These are phyloP conservation scores for Drosophila subobscura DNA, from an alignment of 1,140 invertebrate species.

Conservation along the genomic window DNA sequence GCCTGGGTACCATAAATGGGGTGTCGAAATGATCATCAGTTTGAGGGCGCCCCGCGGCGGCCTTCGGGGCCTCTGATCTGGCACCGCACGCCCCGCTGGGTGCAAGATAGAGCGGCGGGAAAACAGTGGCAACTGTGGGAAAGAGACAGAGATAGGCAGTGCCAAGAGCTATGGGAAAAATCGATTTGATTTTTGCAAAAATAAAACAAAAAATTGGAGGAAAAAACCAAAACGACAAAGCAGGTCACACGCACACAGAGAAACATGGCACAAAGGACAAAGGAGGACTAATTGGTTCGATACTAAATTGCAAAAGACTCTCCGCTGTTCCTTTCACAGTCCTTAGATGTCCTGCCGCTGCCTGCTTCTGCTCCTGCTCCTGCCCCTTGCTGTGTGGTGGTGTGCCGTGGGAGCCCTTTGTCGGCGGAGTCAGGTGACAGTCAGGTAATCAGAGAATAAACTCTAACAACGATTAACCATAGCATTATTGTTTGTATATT, in stretches of 20 bases:
- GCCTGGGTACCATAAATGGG: conserved; percentile 54
- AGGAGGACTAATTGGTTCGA: conserved; percentile 56
- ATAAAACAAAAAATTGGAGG: no score
- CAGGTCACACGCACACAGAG: background rate
- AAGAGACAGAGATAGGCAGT: conserved; percentile 1
- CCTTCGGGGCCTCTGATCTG: conserved; percentile 42
- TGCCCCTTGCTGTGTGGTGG: conserved; percentile 12
- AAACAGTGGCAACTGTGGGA: conserved; percentile 40
- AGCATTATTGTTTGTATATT: no score
- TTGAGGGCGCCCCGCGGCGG: conserved; percentile 57
- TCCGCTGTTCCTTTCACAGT: conserved; percentile 33
- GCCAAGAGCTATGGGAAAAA: conserved; percentile 34
- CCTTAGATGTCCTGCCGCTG: conserved; percentile 31
- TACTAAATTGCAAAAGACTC: conserved; percentile 44
- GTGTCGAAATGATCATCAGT: conserved; percentile 76
- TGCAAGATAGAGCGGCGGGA: background rate
- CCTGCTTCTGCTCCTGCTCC: conserved; percentile 25
- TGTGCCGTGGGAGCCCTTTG: background rate
- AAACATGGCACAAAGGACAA: conserved; percentile 46
- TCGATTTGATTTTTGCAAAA: conserved; percentile 45
- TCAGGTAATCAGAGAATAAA: no score
- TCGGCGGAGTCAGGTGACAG: no score
- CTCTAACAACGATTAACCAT: no score
- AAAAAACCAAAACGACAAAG: conserved; percentile 5
- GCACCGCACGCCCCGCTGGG: conserved; percentile 62